Conservation (phyloP, 2,888 invertebrate genomes). For the Pantelozetes paolii region DNA sequence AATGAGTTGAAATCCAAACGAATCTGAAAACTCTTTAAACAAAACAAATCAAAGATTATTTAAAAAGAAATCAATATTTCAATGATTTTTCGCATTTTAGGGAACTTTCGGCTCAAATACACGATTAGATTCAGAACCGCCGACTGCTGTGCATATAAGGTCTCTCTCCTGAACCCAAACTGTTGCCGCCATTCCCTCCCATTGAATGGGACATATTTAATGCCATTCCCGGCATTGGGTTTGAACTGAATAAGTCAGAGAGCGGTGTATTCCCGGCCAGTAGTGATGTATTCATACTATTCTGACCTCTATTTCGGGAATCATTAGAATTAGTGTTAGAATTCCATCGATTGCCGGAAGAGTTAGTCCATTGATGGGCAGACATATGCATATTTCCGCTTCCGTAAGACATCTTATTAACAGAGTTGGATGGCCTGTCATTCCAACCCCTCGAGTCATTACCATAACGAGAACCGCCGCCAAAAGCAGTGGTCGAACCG, state of each 20-base stretch:
- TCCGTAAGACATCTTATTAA: neutral
- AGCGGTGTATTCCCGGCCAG: neutral
- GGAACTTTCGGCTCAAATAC: neutral
- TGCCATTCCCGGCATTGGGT: neutral
- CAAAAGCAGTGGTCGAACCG: neutral
- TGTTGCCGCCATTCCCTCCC: neutral
- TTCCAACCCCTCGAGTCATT: constrained; percentile 9
- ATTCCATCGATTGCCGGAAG: neutral
- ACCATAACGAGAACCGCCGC: neutral
- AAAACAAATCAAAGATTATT: too few relatives aligned
- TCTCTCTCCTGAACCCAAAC: constrained; percentile 7
- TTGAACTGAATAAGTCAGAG: neutral
- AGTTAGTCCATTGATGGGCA: neutral
- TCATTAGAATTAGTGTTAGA: constrained; percentile 2
- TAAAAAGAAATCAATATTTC: too few relatives aligned
- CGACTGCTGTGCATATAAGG: constrained; percentile 7
- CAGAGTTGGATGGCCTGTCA: neutral
- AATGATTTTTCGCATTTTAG: too few relatives aligned
- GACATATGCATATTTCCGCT: constrained; percentile 9
- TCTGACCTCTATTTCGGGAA: constrained; percentile 7
- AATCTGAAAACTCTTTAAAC: too few relatives aligned
- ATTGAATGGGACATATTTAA: constrained; percentile 1
- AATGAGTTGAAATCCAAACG: too few relatives aligned
- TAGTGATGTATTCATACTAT: neutral
- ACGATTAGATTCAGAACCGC: neutral